phyloP scores from a whole-genome alignment of 1,140 invertebrate genomes.

The Doryteuthis pealeii region DNA sequence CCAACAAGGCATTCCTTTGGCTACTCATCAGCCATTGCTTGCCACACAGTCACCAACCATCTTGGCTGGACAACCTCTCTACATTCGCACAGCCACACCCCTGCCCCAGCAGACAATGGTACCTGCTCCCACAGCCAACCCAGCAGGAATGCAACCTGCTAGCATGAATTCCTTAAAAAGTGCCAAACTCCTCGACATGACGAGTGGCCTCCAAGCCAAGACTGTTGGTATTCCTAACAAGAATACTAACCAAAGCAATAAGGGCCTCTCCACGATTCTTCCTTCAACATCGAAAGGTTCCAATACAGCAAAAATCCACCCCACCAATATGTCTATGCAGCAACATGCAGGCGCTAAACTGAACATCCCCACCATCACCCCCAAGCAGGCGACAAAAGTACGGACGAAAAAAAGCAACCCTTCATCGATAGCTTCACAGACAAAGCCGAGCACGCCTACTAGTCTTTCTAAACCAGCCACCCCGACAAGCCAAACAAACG shows the following conservation, averaged over 20 bases:
- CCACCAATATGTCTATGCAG: conserved; percentile 25
- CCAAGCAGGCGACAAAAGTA: conserved; percentile 24
- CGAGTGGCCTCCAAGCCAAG: conserved; percentile 61
- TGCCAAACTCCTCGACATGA: conserved; percentile 40
- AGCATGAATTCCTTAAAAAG: conserved; percentile 24
- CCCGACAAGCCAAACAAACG: conserved; percentile 12
- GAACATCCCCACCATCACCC: conserved; percentile 29
- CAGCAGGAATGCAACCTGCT: conserved; percentile 30
- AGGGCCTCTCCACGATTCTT: conserved; percentile 27
- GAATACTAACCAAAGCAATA: background rate
- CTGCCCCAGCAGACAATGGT: conserved; percentile 36
- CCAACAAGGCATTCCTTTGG: conserved; percentile 41
- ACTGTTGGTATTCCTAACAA: conserved; percentile 61
- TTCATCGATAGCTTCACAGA: conserved; percentile 36
- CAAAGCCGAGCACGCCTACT: conserved; percentile 34
- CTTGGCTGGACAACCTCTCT: conserved; percentile 45
- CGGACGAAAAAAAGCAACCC: conserved; percentile 39
- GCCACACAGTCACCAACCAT: conserved; percentile 46
- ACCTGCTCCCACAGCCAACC: conserved; percentile 19
- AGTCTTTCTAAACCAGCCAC: conserved; percentile 17
- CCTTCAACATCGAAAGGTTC: conserved; percentile 32
- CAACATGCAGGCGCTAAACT: conserved; percentile 16
- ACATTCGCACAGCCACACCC: conserved; percentile 43
- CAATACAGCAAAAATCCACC: conserved; percentile 42
- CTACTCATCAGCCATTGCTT: conserved; percentile 38